These are phyloP conservation scores for Crocuta crocuta DNA, from an alignment of 2,113 vertebrate genomes.

Conservation along the genomic window DNA sequence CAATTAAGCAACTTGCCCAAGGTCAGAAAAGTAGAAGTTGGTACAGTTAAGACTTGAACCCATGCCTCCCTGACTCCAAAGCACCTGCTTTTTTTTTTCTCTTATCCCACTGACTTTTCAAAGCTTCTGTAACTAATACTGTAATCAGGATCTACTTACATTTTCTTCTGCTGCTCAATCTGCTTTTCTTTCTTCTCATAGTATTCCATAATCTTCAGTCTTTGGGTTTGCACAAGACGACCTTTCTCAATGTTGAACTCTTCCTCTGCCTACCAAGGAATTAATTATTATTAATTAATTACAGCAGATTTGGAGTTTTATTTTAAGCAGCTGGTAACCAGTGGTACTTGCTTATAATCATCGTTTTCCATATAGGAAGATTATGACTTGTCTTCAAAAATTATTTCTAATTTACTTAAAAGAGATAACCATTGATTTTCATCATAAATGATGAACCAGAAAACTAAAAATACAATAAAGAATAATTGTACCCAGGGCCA, in stretches of 20 bases:
- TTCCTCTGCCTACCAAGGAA: constrained; percentile 94
- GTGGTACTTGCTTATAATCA: neutral
- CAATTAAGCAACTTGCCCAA: neutral
- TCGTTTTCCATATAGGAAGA: neutral
- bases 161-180: constrained; percentile 99
- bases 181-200: constrained; percentile 99
- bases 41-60: neutral
- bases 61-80: neutral
- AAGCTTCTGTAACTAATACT: neutral
- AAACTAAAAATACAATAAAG: neutral
- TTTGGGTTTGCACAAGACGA: constrained; percentile 97
- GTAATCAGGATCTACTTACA: constrained; percentile 87
- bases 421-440: constrained; percentile 11
- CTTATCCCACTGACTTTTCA: neutral
- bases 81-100: no score
- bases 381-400: neutral
- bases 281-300: neutral
- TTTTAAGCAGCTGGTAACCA: neutral
- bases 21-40: neutral
- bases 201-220: constrained; percentile 99
- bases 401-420: constrained; percentile 26
- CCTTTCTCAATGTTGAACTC: constrained; percentile 99
- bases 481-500: neutral
- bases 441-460: neutral
- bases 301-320: neutral